Evolutionary conservation across 2,797 vertebrate genomes (phyloP).

Genomic region (Falco naumanni): DNA sequence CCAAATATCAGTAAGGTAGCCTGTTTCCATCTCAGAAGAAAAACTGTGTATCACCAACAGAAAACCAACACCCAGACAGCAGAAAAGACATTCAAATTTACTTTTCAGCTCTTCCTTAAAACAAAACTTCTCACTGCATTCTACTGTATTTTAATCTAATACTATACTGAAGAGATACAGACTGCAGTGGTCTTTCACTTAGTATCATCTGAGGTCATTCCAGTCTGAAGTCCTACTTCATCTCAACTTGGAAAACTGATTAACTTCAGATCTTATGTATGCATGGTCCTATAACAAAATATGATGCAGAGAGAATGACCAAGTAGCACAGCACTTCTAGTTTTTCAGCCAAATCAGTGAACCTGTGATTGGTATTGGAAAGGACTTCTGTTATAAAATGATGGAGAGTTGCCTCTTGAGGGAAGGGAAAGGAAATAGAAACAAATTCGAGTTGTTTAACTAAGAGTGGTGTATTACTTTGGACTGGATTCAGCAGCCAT

Average conservation of each 20-base stretch:
- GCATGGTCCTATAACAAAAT: not conserved
- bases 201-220: not conserved
- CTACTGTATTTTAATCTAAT: not conserved
- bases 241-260: not conserved
- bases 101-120: not conserved
- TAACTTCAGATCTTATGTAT: not conserved
- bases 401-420: not conserved
- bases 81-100: not conserved
- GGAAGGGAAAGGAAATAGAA: not conserved
- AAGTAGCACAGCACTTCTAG: not conserved
- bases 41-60: not conserved
- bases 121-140: not conserved
- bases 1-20: not conserved
- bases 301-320: not conserved
- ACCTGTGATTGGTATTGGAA: not conserved
- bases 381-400: not conserved
- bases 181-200: not conserved
- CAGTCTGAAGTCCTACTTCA: not conserved
- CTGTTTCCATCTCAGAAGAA: not conserved
- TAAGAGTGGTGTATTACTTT: not conserved
- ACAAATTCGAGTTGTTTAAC: not conserved
- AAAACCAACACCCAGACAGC: not conserved
- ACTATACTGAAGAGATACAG: not conserved
- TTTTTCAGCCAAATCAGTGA: not conserved
- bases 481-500: not conserved